Percentiles rank a stretch among this genome's conserved stretches.
phyloP scores from a whole-genome alignment of 37 sponge, comb jelly and placozoan genomes.

The Aphrocallistes beatrix region DNA sequence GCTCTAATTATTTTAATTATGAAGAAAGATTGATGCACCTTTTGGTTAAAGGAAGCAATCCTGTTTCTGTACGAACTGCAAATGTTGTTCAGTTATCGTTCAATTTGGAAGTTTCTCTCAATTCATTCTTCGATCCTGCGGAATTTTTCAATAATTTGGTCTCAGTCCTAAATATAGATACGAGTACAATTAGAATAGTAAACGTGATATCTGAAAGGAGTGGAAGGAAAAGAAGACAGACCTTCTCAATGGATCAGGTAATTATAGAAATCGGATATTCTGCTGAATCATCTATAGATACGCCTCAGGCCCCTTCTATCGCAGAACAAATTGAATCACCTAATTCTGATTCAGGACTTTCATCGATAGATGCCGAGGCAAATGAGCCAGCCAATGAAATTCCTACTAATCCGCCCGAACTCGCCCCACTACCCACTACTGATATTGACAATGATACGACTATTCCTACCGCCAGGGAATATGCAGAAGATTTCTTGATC shows the following conservation, averaged over 20 bases:
- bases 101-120: conserved; percentile 47
- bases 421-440: conserved; percentile 8
- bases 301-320: conserved; percentile 22
- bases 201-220: conserved; percentile 44
- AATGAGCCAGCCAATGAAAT: neutral
- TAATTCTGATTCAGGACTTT: neutral
- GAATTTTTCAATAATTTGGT: conserved; percentile 49
- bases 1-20: conserved; percentile 14
- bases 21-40: neutral
- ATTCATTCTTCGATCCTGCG: conserved; percentile 58
- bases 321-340: conserved; percentile 22
- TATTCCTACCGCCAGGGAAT: conserved; percentile 22
- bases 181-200: conserved; percentile 44
- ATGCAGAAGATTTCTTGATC: conserved; percentile 19
- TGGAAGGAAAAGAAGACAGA: neutral
- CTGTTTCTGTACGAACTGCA: conserved; percentile 54
- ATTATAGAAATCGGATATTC: conserved; percentile 47
- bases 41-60: conserved; percentile 51
- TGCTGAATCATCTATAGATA: conserved; percentile 26
- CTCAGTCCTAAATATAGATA: conserved; percentile 47
- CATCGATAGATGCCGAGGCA: conserved; percentile 4
- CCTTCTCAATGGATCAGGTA: neutral
- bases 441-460: conserved; percentile 45
- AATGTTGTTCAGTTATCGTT: conserved; percentile 65
- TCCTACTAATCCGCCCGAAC: neutral